Evolutionary conservation across 1,140 invertebrate species (phyloP).

Genomic region (Drosophila parabipectinata): DNA sequence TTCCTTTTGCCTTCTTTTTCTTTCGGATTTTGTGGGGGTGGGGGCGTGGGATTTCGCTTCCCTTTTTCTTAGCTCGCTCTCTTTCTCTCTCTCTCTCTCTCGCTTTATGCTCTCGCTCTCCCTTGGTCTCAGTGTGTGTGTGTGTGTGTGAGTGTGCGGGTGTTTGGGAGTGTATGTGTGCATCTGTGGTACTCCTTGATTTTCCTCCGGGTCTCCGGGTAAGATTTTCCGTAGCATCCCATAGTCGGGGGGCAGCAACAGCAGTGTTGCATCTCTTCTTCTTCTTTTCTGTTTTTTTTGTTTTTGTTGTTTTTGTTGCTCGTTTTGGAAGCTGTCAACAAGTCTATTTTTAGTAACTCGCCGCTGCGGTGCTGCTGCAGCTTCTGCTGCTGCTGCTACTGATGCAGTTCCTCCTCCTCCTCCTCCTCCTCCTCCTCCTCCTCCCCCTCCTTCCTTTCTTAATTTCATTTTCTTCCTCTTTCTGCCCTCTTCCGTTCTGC

Average conservation of each 20-base stretch:
- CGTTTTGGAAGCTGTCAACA: conserved; percentile 71
- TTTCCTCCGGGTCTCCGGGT: not conserved
- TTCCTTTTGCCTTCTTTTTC: conserved; percentile 2
- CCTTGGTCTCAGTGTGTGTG: not conserved
- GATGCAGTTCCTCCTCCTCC: conserved; percentile 4
- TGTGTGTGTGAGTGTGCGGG: not conserved
- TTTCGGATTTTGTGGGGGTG: not conserved
- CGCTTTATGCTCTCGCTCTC: conserved; percentile 4
- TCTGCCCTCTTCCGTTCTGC: not conserved
- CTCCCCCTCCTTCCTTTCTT: not conserved
- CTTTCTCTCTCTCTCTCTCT: conserved; percentile 3
- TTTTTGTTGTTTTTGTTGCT: conserved; percentile 7
- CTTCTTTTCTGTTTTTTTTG: not conserved
- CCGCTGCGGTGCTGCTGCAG: not conserved
- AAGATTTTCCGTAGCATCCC: not conserved
- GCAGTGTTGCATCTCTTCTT: conserved; percentile 6
- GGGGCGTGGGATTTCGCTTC: conserved; percentile 17
- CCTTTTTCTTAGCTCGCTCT: conserved; percentile 32
- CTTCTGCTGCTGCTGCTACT: not conserved
- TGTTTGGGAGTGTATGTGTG: not conserved
- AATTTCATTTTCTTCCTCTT: not conserved
- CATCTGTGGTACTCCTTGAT: conserved; percentile 2
- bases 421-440: not conserved
- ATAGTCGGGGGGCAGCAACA: not conserved
- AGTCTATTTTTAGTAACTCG: conserved; percentile 70